A percentile compares a stretch with the other conserved stretches of the same genome.
Evolutionary conservation across 2,797 vertebrate genomes (phyloP).

Genomic region (Arctocebus calabarensis): DNA sequence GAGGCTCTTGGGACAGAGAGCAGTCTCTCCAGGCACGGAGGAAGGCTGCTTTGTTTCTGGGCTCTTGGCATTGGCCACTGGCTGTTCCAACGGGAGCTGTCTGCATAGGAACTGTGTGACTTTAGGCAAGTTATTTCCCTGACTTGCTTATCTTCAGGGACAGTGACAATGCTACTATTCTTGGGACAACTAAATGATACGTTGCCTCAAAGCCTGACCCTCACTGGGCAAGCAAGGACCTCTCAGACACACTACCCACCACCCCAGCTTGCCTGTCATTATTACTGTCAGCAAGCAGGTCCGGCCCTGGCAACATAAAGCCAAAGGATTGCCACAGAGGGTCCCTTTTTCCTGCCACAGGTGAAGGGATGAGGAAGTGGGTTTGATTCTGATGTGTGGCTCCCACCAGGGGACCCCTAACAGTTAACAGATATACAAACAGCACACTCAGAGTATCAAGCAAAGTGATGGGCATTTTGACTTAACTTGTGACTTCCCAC

Average conservation of each 20-base stretch:
- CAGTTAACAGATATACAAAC: background rate
- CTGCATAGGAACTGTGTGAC: background rate
- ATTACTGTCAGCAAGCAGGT: background rate
- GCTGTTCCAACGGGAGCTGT: background rate
- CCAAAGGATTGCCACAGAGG: background rate
- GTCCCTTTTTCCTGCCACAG: background rate
- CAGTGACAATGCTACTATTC: background rate
- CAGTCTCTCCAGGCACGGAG: background rate
- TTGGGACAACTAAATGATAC: background rate
- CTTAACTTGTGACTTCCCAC: no score
- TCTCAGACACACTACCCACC: background rate
- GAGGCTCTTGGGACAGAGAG: background rate
- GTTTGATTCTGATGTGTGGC: background rate
- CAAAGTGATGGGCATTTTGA: background rate
- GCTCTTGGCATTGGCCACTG: fast-evolving
- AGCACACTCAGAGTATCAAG: background rate
- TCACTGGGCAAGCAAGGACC: background rate
- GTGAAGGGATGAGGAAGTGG: fast-evolving
- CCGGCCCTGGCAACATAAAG: background rate
- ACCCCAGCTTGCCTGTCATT: background rate
- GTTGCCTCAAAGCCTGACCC: background rate
- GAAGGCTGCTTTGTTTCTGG: background rate
- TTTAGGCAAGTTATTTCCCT: slow-evolving; percentile 20
- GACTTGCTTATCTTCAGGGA: background rate
- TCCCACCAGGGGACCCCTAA: background rate